These are phyloP conservation scores for Heterodera filipjevi DNA, from an alignment of 2,888 invertebrate species.

Conservation along the genomic window DNA sequence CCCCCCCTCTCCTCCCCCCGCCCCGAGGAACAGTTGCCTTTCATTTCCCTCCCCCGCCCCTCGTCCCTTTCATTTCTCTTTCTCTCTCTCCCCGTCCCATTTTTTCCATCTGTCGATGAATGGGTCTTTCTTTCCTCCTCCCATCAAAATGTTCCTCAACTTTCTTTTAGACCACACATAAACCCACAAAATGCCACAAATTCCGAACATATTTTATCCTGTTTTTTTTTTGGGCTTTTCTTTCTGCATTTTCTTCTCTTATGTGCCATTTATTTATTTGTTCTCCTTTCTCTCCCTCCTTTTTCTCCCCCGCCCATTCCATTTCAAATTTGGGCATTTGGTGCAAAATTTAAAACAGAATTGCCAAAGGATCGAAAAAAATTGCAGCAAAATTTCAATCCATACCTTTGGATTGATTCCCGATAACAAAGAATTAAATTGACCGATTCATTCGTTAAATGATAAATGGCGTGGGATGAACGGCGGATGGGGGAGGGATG, in stretches of 20 bases:
- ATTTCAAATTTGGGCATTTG: too few relatives aligned
- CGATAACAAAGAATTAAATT: neutral
- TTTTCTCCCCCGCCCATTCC: neutral
- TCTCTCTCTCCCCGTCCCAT: neutral
- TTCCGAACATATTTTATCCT: neutral
- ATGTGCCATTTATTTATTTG: neutral
- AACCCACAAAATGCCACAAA: neutral
- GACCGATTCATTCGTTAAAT: neutral
- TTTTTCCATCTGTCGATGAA: neutral
- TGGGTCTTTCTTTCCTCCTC: neutral
- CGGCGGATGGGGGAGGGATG: too few relatives aligned
- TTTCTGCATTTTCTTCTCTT: neutral
- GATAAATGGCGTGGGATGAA: too few relatives aligned
- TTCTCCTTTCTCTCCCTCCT: neutral
- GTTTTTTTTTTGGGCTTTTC: neutral
- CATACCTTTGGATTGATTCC: too few relatives aligned
- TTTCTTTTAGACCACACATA: neutral
- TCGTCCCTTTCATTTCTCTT: neutral
- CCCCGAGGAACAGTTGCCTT: too few relatives aligned
- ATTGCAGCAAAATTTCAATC: too few relatives aligned
- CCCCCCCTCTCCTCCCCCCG: neutral
- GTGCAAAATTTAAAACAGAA: too few relatives aligned
- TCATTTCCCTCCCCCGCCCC: neutral
- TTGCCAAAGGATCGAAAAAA: too few relatives aligned
- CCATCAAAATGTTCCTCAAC: neutral